Evolutionary conservation across 1,140 invertebrate genomes (phyloP), one percentile per base, ranked within the genome.

Genomic region (Drosophila sechellia): DNA sequence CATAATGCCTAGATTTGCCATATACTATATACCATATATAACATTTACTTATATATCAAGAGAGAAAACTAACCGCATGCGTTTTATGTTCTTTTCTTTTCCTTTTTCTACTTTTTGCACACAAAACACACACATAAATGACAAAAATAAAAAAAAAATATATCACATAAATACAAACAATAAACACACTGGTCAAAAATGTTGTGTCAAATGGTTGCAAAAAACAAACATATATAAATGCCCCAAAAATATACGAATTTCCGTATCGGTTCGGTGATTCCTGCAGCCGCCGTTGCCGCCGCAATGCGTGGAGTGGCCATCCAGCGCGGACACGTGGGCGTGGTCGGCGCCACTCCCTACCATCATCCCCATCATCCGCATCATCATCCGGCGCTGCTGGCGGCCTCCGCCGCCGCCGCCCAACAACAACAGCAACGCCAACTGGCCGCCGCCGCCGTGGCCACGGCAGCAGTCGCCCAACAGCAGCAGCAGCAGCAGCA

Each of bases 301-400:
- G 96, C 94, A 58, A 91, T 95, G 77, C 92, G 94, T 90, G 95
- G 96, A 89, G 95, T 94, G 60, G 92, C 93, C 61, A 95, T 96
- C 75, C 95, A 95, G 83, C 93, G 95, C 90, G 95, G 95, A 74
- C 92, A 95, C 71, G 93, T 91, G 81, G 90, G 90, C 76, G 91
- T 89, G 93, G 94, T 79, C 91, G 93, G 91, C 73, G 91, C 90
- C 93, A 92, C 93, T 57, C 93, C 93, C 77, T 94, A 94, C 71
- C 93, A 94, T 92, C 94, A 94, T 91, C 93, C 71, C 57, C 81
- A 85, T 85, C 83, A 83, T 56, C 70, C 84, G 81, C 81, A 94
- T 63, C 93, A 94, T 90, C 94, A 94, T 91, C 93, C 94, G 75
- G 92, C 95, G 77, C 93, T 94, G 81, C 93, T 94, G 81, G 94